Conservation (phyloP, 30 jellyfish, hydroid and myxozoan genomes). For the Aurelia aurita complex sp. Pacific region DNA sequence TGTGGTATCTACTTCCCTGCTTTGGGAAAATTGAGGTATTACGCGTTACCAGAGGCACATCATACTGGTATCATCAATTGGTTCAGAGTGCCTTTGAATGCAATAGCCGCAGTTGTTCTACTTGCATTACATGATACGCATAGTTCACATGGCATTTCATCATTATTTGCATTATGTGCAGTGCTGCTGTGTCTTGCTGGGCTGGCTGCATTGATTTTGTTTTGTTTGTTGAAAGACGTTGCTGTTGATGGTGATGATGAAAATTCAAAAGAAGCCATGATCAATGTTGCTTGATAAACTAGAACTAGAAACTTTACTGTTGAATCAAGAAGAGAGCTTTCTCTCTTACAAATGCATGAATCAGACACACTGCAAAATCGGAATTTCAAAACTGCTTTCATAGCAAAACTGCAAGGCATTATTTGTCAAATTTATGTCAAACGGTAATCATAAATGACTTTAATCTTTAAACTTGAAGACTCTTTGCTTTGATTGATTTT, state of each 20-base stretch:
- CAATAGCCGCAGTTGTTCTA: conserved; percentile 83
- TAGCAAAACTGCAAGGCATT: too few relatives aligned
- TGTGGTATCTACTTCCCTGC: conserved; percentile 97
- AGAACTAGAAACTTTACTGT: too few relatives aligned
- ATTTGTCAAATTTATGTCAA: too few relatives aligned
- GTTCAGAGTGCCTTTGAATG: conserved; percentile 94
- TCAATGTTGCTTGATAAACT: too few relatives aligned
- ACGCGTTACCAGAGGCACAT: conserved; percentile 78
- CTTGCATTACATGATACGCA: conserved; percentile 92
- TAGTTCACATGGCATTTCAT: conserved; percentile 87
- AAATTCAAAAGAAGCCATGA: not conserved
- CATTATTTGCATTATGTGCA: conserved; percentile 89
- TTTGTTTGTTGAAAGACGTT: conserved; percentile 18
- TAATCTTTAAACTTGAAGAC: too few relatives aligned
- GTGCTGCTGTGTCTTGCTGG: conserved; percentile 85
- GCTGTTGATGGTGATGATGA: conserved; percentile 45
- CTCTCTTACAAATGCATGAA: too few relatives aligned
- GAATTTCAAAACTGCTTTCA: too few relatives aligned
- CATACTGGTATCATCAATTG: conserved; percentile 89
- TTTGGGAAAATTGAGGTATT: conserved; percentile 74
- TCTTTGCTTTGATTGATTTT: too few relatives aligned
- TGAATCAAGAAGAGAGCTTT: too few relatives aligned
- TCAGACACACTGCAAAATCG: too few relatives aligned
- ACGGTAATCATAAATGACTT: too few relatives aligned
- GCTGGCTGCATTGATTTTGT: conserved; percentile 67